phyloP scores from a whole-genome alignment of 2,797 vertebrate species.

The Mormyrus hasselquistii region DNA sequence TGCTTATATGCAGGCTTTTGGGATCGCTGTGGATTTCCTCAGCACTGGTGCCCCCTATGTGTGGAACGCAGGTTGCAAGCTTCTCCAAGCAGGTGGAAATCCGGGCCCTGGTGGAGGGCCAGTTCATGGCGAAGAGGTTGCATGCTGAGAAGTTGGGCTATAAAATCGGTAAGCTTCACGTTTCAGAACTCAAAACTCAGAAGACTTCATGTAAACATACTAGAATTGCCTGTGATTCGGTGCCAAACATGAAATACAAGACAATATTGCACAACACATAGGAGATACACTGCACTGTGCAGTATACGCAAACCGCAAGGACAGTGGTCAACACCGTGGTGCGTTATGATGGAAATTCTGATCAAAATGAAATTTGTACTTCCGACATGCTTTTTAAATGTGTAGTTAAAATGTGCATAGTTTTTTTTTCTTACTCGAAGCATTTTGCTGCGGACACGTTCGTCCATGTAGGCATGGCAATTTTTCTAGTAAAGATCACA shows the following conservation, averaged over 20 bases:
- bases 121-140: slow-evolving; percentile 86
- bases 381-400: background rate
- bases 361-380: background rate
- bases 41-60: slow-evolving; percentile 23
- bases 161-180: slow-evolving; percentile 68
- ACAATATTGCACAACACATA: background rate
- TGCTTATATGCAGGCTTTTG: background rate
- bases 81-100: slow-evolving; percentile 73
- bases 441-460: background rate
- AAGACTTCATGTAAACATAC: background rate
- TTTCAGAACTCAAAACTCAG: background rate
- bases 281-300: background rate
- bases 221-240: background rate
- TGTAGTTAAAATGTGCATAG: background rate
- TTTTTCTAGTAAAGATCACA: background rate
- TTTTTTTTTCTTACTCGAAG: background rate
- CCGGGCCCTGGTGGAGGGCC: slow-evolving; percentile 84
- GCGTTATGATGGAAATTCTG: background rate
- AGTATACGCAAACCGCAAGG: background rate
- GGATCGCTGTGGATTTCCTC: background rate
- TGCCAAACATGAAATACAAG: background rate
- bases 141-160: slow-evolving; percentile 86
- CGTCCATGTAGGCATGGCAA: background rate
- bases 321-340: background rate
- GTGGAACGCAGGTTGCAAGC: slow-evolving; percentile 59